Conservation (phyloP, 2,797 vertebrate genomes). For the Epinephelus coioides region DNA sequence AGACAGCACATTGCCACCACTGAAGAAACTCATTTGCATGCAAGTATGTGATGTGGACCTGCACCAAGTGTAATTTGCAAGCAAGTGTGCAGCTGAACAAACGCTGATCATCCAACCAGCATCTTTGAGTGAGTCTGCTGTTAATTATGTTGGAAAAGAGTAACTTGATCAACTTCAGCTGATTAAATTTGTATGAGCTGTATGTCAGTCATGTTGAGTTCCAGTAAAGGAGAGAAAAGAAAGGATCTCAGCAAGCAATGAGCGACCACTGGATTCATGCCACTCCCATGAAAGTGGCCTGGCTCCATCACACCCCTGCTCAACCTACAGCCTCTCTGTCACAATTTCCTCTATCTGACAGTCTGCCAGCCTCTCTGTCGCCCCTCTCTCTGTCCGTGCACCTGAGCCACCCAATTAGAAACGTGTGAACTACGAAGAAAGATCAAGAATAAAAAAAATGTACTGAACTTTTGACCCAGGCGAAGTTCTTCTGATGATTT, state of each 20-base stretch:
- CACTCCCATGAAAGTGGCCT: background rate
- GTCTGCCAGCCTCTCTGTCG: background rate
- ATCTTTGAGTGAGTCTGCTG: background rate
- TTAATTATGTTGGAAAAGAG: constrained; percentile 8
- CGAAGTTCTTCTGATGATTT: background rate
- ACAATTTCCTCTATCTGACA: constrained; percentile 20
- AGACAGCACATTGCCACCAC: constrained; percentile 4
- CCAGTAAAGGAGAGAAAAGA: background rate
- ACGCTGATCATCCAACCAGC: background rate
- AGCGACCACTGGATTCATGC: constrained; percentile 1
- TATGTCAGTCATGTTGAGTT: background rate
- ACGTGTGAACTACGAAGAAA: background rate
- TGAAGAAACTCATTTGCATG: constrained; percentile 38
- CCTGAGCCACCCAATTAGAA: constrained; percentile 40
- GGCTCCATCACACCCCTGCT: background rate
- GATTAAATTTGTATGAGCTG: background rate
- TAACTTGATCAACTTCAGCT: background rate
- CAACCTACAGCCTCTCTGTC: constrained; percentile 18
- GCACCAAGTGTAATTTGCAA: constrained; percentile 5
- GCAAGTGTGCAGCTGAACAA: constrained; percentile 3
- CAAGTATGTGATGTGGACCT: constrained; percentile 8
- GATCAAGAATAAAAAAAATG: background rate
- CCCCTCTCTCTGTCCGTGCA: background rate
- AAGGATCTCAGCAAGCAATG: background rate
- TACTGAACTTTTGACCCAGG: background rate